These are phyloP conservation scores for Drosophila borealis DNA, from an alignment of 2,888 invertebrate species.

Conservation along the genomic window DNA sequence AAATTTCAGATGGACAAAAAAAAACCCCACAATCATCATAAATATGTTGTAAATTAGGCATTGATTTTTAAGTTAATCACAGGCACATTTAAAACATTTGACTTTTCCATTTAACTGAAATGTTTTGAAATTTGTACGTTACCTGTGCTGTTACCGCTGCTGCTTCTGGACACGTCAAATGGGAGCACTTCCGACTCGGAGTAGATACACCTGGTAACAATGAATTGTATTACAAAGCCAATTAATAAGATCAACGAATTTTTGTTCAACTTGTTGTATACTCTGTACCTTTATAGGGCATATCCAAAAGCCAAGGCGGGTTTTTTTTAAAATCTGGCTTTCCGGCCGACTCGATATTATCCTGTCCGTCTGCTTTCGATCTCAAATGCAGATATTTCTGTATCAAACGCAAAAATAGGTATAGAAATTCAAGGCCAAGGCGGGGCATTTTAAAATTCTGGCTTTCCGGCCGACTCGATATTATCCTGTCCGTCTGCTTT, in stretches of 20 bases:
- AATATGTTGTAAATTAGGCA: conserved; percentile 25
- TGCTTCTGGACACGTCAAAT: background rate
- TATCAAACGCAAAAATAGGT: too few species aligned
- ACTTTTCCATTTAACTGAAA: too few species aligned
- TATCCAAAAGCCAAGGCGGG: background rate
- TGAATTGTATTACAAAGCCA: conserved; percentile 16
- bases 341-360: background rate
- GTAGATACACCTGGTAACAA: conserved; percentile 4
- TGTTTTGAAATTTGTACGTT: too few species aligned
- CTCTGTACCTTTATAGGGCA: conserved; percentile 7
- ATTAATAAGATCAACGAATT: conserved; percentile 65
- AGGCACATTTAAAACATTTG: background rate
- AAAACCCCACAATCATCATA: conserved; percentile 1
- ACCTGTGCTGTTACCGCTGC: too few species aligned
- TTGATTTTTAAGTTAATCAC: conserved; percentile 28
- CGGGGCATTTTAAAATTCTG: background rate
- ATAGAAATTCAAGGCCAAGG: background rate
- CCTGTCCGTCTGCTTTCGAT: conserved; percentile 7
- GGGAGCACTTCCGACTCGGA: background rate
- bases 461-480: background rate
- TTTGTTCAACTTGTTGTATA: conserved; percentile 30
- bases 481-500: background rate
- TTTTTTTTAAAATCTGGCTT: background rate
- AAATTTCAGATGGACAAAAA: conserved; percentile 22
- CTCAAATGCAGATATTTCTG: background rate